Percentiles rank a stretch among this genome's conserved stretches.
phyloP scores from a whole-genome alignment of 1,140 invertebrate genomes.

The Apis mellifera region DNA sequence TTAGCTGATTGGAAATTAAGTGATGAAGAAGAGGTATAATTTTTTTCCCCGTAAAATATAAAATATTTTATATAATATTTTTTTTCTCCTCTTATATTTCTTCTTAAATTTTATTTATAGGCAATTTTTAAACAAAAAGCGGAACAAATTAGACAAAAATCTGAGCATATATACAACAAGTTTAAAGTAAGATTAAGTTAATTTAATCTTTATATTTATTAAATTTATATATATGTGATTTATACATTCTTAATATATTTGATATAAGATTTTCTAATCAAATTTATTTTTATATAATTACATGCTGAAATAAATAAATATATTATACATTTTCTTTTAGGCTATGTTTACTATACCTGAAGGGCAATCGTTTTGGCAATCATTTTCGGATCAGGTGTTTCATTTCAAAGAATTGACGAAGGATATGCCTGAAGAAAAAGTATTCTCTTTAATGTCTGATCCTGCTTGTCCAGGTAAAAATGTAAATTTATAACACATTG shows the following conservation, averaged over 20 bases:
- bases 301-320: background rate
- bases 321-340: conserved; percentile 68
- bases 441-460: conserved; percentile 81
- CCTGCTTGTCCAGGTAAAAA: conserved; percentile 73
- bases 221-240: conserved; percentile 17
- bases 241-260: background rate
- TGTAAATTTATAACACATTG: background rate
- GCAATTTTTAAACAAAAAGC: conserved; percentile 85
- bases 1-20: conserved; percentile 86
- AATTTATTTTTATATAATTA: background rate
- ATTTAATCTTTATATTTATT: background rate
- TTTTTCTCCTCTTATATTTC: conserved; percentile 1
- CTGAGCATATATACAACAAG: conserved; percentile 84
- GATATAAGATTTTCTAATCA: background rate
- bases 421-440: conserved; percentile 82
- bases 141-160: conserved; percentile 85
- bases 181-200: conserved; percentile 81
- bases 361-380: conserved; percentile 83
- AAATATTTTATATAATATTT: background rate
- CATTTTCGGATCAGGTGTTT: conserved; percentile 82
- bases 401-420: conserved; percentile 83
- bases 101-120: conserved; percentile 58
- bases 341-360: conserved; percentile 80
- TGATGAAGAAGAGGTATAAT: conserved; percentile 82
- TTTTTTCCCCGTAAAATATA: conserved; percentile 14